Evolutionary conservation across 2,113 vertebrate genomes (phyloP), one percentile per base, ranked within the genome.

Genomic region (Xiphophorus hellerii): DNA sequence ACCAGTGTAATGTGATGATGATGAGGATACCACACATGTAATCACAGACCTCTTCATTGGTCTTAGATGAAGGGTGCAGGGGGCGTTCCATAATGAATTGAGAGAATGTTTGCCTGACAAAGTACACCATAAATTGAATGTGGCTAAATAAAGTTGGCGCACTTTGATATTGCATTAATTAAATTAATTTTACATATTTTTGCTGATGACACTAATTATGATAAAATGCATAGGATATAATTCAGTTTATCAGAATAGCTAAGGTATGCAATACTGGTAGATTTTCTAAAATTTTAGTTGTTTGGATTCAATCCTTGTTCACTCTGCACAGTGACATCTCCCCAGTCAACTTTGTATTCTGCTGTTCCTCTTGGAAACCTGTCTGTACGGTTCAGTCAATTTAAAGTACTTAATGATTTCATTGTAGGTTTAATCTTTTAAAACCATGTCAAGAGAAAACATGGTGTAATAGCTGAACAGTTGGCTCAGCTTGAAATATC

Each of bases 1-100:
- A 65, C 61, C 73, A 37, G 29, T 78, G 71, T 15, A 81, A 29
- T 31, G 48, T 71, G 76, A 78, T 69, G 74, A 87, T 63, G 78
- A 83, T 62, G 71, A 77, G 66, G 72, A 78, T 28, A 85, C 63
- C 68, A 68, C 68, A 68, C 76, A 74, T 90, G 85, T 86, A 87
- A 91, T 87, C 77, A 89, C 69, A 89, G 42, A 78, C 80, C 22
- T 48, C 85, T 90, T 84, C 84, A 87, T 66, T 72, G 75, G 66
- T 65, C 42, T 76, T 7, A 64, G 71, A 92, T 84, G 87, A 87
- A 88, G 81, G 79, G 48, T 73, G 44, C 27, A 22, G 63, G 51
- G 74, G 48, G 5, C 81, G 72, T 85, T 84, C 79, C 70, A 71
- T 81, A 76, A 89, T 42, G 33, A 75, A 88, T 83, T 82, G 79